phyloP scores from a whole-genome alignment of 2,113 vertebrate genomes.

The Mixornis gularis region DNA sequence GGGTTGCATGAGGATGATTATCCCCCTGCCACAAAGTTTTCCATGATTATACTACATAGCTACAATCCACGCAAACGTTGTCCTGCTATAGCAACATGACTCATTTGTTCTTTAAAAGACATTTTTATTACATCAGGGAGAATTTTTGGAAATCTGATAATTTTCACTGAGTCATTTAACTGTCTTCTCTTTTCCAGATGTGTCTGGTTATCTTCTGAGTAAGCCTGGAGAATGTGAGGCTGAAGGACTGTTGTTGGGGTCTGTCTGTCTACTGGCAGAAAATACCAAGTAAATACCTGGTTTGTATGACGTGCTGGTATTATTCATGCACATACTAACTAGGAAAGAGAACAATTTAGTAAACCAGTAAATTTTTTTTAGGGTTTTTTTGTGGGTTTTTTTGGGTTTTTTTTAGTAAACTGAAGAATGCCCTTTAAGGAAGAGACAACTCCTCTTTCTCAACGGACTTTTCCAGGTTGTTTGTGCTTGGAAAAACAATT shows the following conservation, averaged over 20 bases:
- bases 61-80: background rate
- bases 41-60: background rate
- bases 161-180: constrained; percentile 37
- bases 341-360: background rate
- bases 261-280: background rate
- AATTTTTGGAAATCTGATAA: constrained; percentile 18
- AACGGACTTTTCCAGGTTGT: background rate
- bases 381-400: background rate
- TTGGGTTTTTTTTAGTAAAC: background rate
- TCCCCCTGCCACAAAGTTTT: background rate
- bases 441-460: background rate
- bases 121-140: constrained; percentile 4
- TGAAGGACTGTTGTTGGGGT: background rate
- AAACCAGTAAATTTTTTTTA: background rate
- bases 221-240: background rate
- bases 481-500: background rate
- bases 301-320: background rate
- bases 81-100: constrained; percentile 47
- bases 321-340: background rate
- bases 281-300: background rate
- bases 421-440: background rate
- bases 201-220: constrained; percentile 23
- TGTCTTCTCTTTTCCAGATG: background rate
- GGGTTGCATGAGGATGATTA: background rate
- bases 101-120: constrained; percentile 38